A percentile compares a stretch with the other conserved stretches of the same genome.
phyloP scores from a whole-genome alignment of 92 coral and sea anemone species.

The Epizoanthus rinbou region DNA sequence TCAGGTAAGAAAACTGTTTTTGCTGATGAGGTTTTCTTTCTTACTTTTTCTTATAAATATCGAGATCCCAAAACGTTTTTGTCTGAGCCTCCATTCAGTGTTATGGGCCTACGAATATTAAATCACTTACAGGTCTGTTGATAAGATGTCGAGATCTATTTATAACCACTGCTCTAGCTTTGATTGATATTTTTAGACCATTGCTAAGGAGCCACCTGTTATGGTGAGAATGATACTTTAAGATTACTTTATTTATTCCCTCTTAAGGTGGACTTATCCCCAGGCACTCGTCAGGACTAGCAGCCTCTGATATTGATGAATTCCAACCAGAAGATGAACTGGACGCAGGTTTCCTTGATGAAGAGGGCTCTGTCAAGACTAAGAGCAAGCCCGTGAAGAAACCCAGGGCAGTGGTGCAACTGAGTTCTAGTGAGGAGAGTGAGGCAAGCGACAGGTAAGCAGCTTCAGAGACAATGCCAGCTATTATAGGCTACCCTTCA shows the following conservation, averaged over 20 bases:
- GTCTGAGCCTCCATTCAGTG: too few relatives aligned
- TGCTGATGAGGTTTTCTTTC: too few relatives aligned
- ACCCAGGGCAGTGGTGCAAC: conserved; percentile 38
- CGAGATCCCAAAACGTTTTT: too few relatives aligned
- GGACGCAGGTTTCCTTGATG: conserved; percentile 86
- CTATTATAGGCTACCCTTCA: too few relatives aligned
- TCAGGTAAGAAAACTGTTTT: too few relatives aligned
- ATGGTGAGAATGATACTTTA: not conserved
- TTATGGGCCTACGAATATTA: too few relatives aligned
- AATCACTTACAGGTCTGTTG: too few relatives aligned
- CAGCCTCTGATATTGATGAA: conserved; percentile 82
- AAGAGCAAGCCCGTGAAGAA: conserved; percentile 54
- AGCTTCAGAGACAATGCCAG: too few relatives aligned
- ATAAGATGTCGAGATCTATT: too few relatives aligned
- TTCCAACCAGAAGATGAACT: conserved; percentile 88
- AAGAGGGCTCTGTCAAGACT: conserved; percentile 50
- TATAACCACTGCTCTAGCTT: too few relatives aligned
- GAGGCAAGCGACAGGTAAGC: conserved; percentile 27
- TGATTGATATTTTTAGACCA: too few relatives aligned
- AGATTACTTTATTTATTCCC: not conserved
- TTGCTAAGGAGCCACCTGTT: not conserved
- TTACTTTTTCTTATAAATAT: too few relatives aligned
- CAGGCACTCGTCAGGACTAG: conserved; percentile 11
- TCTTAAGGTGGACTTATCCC: conserved; percentile 34
- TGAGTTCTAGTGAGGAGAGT: conserved; percentile 77